Conservation (phyloP, 2,113 vertebrate genomes). For the Lates calcarifer region DNA sequence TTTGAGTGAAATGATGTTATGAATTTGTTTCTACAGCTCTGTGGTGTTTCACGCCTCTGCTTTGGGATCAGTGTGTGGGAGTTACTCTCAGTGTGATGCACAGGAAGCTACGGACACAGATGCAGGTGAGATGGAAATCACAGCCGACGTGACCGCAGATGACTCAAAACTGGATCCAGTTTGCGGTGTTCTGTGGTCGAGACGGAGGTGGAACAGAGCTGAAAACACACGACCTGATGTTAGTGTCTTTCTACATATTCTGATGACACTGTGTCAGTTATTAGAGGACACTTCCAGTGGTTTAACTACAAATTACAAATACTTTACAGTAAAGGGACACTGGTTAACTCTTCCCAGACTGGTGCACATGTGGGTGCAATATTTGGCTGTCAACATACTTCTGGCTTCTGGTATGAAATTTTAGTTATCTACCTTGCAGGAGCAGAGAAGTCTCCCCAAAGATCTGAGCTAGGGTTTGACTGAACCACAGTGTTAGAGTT, state of each 20-base stretch:
- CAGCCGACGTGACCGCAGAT: rapidly evolving
- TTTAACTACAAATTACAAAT: not conserved
- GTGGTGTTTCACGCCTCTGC: constrained; percentile 23
- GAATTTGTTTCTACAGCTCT: constrained; percentile 29
- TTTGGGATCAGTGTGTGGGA: constrained; percentile 44
- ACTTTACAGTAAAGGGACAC: no score
- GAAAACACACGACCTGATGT: not conserved
- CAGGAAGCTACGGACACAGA: constrained; percentile 59
- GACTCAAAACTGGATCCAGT: constrained; percentile 93
- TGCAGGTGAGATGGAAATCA: constrained; percentile 51
- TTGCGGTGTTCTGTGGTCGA: constrained; percentile 82
- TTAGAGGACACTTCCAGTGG: not conserved
- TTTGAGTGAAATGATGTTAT: not conserved
- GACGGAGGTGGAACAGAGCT: constrained; percentile 78
- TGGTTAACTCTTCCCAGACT: no score
- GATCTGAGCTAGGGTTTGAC: constrained; percentile 80
- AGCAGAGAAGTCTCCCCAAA: constrained; percentile 94
- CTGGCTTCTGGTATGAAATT: no score
- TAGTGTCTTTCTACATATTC: not conserved
- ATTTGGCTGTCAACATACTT: not conserved
- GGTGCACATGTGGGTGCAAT: not conserved
- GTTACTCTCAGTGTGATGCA: constrained; percentile 47
- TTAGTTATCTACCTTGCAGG: constrained; percentile 87
- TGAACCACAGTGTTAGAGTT: constrained; percentile 81
- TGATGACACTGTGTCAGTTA: not conserved